Conservation (phyloP, 2,888 invertebrate genomes). For the Drosophila atripex region DNA sequence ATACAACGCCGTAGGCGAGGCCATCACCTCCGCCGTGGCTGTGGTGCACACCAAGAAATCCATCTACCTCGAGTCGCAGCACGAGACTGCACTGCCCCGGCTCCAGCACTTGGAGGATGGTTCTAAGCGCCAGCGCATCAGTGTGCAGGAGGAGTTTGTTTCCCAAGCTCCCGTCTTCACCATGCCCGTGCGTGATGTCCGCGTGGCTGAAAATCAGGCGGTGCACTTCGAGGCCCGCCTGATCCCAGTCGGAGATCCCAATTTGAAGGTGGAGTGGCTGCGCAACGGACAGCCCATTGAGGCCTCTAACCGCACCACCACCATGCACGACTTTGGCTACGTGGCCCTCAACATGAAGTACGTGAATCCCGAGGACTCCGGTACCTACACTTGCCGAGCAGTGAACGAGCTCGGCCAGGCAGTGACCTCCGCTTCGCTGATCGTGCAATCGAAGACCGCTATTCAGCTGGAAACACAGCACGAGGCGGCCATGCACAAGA, state of each 20-base stretch:
- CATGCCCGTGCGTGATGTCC: constrained; percentile 93
- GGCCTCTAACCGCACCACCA: constrained; percentile 95
- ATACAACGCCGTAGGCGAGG: constrained; percentile 95
- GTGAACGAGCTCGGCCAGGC: constrained; percentile 97
- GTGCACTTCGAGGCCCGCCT: constrained; percentile 97
- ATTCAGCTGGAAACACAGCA: constrained; percentile 95
- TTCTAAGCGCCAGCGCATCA: constrained; percentile 89
- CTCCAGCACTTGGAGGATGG: constrained; percentile 92
- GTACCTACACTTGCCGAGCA: constrained; percentile 97
- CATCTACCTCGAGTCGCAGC: constrained; percentile 94
- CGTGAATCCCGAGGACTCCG: constrained; percentile 97
- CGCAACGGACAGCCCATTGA: constrained; percentile 95
- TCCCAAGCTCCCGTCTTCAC: constrained; percentile 97
- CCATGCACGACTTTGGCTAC: constrained; percentile 99
- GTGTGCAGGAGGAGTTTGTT: constrained; percentile 90
- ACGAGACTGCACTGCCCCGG: constrained; percentile 92
- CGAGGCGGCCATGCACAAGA: constrained; percentile 93
- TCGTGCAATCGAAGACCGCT: constrained; percentile 94
- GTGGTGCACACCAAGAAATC: constrained; percentile 93
- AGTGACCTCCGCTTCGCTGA: constrained; percentile 95
- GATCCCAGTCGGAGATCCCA: constrained; percentile 96
- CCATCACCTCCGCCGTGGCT: constrained; percentile 95
- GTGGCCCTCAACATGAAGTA: constrained; percentile 97
- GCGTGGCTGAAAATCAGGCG: constrained; percentile 94
- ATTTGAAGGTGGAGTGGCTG: constrained; percentile 96